phyloP scores from a whole-genome alignment of 2,888 invertebrate species.

The Globia sparganii region DNA sequence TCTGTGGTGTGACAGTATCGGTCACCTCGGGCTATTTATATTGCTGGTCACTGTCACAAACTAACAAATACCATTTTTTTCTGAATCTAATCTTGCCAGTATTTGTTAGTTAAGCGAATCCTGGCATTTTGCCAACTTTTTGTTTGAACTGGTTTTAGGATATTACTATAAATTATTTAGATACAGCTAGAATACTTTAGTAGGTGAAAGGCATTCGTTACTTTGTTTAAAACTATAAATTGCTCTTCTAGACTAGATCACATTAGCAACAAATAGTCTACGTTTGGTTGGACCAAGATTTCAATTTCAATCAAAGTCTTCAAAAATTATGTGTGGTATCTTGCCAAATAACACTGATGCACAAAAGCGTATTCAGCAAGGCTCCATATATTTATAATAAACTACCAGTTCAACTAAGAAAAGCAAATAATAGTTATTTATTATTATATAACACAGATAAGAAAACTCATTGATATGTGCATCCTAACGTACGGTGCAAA shows the following conservation, averaged over 20 bases:
- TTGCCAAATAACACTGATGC: not conserved
- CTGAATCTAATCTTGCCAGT: not conserved
- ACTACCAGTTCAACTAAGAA: not conserved
- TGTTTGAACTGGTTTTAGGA: not conserved
- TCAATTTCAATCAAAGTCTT: not conserved
- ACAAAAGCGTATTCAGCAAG: not conserved
- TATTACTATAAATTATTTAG: not conserved
- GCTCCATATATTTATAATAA: not conserved
- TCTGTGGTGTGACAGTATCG: too few relatives aligned
- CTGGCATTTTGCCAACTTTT: constrained; percentile 25
- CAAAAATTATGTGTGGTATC: not conserved
- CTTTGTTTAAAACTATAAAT: constrained; percentile 10
- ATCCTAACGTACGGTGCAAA: not conserved
- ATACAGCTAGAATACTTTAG: constrained; percentile 10
- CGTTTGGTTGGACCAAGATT: not conserved
- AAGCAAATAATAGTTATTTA: too few relatives aligned
- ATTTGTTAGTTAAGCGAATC: not conserved
- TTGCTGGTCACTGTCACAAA: not conserved
- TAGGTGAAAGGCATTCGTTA: not conserved
- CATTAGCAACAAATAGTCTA: not conserved
- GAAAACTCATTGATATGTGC: not conserved
- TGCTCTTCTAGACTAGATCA: not conserved
- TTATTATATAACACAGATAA: not conserved
- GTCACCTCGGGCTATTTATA: not conserved
- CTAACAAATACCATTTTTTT: not conserved